Evolutionary conservation across 2,797 vertebrate genomes (phyloP).

Genomic region (Etheostoma nigrum): DNA sequence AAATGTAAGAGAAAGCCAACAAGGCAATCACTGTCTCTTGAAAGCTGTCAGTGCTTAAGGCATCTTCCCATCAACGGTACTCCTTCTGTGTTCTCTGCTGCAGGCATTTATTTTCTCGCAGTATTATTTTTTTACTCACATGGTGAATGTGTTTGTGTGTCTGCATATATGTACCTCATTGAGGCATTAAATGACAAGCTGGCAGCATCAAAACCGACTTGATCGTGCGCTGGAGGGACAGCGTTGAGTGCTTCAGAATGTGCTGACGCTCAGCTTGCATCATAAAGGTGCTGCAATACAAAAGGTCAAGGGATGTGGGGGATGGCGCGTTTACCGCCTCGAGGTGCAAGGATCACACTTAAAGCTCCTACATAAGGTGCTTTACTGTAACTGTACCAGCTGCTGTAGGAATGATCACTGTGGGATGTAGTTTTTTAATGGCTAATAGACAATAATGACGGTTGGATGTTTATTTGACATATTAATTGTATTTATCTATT

Average conservation of each 20-base stretch:
- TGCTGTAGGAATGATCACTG: constrained; percentile 27
- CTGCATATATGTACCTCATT: constrained; percentile 41
- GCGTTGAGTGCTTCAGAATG: constrained; percentile 41
- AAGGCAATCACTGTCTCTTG: constrained; percentile 68
- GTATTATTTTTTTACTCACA: constrained; percentile 14
- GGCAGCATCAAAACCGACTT: constrained; percentile 61
- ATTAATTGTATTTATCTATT: neutral
- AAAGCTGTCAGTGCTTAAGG: constrained; percentile 74
- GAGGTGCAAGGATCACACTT: constrained; percentile 29
- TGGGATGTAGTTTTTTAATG: neutral
- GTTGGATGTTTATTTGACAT: neutral
- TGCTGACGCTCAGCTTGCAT: constrained; percentile 45
- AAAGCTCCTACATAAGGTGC: constrained; percentile 19
- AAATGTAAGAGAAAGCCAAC: constrained; percentile 69
- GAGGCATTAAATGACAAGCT: constrained; percentile 73
- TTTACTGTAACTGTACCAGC: constrained; percentile 4
- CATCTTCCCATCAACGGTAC: constrained; percentile 64
- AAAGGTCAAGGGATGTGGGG: constrained; percentile 38
- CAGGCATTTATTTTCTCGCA: constrained; percentile 66
- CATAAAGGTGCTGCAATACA: constrained; percentile 43
- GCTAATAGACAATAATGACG: neutral
- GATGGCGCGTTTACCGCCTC: constrained; percentile 28
- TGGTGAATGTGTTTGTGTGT: constrained; percentile 51
- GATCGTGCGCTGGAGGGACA: constrained; percentile 54
- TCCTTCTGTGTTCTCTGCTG: constrained; percentile 65